Base-by-base conservation (phyloP, 1,140 invertebrate species). In the Tetramorium alpestre region DNA sequence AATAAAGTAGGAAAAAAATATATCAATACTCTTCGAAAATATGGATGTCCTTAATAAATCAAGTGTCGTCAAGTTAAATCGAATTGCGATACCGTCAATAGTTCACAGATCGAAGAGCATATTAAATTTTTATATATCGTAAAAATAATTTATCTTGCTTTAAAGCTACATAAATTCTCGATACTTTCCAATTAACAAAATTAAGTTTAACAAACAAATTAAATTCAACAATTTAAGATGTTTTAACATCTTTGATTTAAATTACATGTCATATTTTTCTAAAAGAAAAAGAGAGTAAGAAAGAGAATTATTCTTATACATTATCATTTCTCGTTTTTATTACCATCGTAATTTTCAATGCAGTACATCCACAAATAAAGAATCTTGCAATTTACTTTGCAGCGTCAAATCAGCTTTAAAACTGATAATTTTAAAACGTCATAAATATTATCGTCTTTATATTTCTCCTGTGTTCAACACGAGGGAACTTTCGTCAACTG, bases 401-500 rank as follows among this genome's bases (percentile, higher is more conserved):
- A 56, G 5, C 41, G n/a, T 69, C 33, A 69, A 2, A 8, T 28
- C 6, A 11, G 8, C 22, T 44, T 56, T 56, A 80, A 69, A 56
- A 58, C 49, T 16, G 11, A 58, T 72, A 11, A 60, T 44, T 33
- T 47, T 41, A 33, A 80, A 41, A 75, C 8, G 22, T 49, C 69
- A 8, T 73, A 33, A 84, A 84, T n/a, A 44, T 82, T 72, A 72
- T 47, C 5, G 3, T 56, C 7, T 56, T 28, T 13, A 81, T 82
- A 18, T 13, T 81, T 41, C 13, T 54, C n/a, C 11, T 25, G 25
- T 13, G 3, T 8, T 33, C 22, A 60, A 60, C 22, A 33, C 8
- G 28, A 25, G 51, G 3, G 28, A 22, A 60, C 49, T 73, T 60
- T 54, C 25, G 25, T 7, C 28, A 41, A 84, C 13, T 84, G 56